Evolutionary conservation across 2,888 invertebrate genomes (phyloP).

Genomic region (Catocala fraxini): DNA sequence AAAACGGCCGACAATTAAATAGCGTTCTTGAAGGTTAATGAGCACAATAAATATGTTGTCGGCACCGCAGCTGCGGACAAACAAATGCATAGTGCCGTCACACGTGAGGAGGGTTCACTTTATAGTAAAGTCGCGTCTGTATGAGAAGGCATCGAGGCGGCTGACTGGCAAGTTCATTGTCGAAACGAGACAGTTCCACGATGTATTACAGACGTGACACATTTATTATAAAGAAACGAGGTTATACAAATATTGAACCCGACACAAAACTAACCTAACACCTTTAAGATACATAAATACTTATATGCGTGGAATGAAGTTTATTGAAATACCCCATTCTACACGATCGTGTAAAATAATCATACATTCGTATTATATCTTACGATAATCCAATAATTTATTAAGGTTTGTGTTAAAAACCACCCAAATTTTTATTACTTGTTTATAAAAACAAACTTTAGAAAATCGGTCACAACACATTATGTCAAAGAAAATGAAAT

Average conservation of each 20-base stretch:
- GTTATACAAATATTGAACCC: constrained; percentile 65
- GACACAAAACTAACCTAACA: constrained; percentile 53
- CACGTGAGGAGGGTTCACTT: constrained; percentile 78
- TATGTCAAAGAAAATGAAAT: constrained; percentile 64
- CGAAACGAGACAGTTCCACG: constrained; percentile 64
- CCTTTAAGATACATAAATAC: constrained; percentile 37
- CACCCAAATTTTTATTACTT: constrained; percentile 72
- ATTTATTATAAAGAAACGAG: constrained; percentile 64
- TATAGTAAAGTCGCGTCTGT: constrained; percentile 52
- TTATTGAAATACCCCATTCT: constrained; percentile 55
- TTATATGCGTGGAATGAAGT: constrained; percentile 45
- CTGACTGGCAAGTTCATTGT: constrained; percentile 82
- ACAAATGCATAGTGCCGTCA: constrained; percentile 82
- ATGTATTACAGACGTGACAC: constrained; percentile 70
- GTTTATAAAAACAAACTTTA: constrained; percentile 73
- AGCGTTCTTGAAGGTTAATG: constrained; percentile 88
- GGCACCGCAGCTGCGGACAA: constrained; percentile 86
- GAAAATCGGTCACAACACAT: constrained; percentile 67
- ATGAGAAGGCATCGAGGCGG: constrained; percentile 55
- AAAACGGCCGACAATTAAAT: constrained; percentile 88
- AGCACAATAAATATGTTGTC: constrained; percentile 88
- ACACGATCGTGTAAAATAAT: constrained; percentile 54
- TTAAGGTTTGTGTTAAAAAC: constrained; percentile 59
- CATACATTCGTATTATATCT: constrained; percentile 55
- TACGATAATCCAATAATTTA: constrained; percentile 67